A percentile compares a stretch with the other conserved stretches of the same genome.
These are phyloP conservation scores for Aptenodytes forsteri DNA, from an alignment of 2,113 vertebrate species.

Conservation along the genomic window DNA sequence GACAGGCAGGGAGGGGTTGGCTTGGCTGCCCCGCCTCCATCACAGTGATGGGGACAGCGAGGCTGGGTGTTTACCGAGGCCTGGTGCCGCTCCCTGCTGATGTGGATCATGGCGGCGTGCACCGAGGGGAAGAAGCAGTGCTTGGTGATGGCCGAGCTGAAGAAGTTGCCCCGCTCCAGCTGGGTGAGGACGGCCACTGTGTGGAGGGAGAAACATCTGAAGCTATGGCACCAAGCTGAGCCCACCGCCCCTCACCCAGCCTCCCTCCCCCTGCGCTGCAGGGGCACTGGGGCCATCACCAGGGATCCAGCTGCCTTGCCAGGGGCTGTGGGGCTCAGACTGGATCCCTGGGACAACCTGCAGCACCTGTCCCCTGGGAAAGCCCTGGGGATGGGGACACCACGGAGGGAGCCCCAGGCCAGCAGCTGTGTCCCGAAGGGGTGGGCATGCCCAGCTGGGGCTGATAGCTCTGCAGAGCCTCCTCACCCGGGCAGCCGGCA, in stretches of 20 bases:
- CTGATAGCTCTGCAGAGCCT: not conserved
- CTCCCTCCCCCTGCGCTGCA: rapidly evolving
- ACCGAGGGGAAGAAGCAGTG: constrained; percentile 84
- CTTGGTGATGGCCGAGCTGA: constrained; percentile 84
- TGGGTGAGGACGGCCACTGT: constrained; percentile 79
- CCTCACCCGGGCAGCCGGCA: constrained; percentile 69
- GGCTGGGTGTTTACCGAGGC: not conserved
- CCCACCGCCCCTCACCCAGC: rapidly evolving
- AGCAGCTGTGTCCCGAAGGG: not conserved
- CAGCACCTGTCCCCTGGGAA: not conserved
- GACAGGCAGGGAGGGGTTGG: not conserved
- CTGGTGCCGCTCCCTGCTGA: not conserved
- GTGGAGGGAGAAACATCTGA: not conserved
- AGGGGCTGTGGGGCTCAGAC: rapidly evolving
- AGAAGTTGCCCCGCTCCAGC: constrained; percentile 86
- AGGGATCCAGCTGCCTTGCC: rapidly evolving
- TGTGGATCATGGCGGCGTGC: constrained; percentile 81
- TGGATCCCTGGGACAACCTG: not conserved
- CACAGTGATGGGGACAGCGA: rapidly evolving
- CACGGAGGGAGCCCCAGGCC: not conserved
- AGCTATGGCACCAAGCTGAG: not conserved
- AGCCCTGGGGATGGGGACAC: not conserved
- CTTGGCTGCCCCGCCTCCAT: rapidly evolving
- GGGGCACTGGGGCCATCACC: too few species aligned
- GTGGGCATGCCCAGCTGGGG: rapidly evolving